Percentiles rank a stretch among this genome's conserved stretches.
Conservation (phyloP, 2,797 vertebrate genomes). For the Falco rusticolus region DNA sequence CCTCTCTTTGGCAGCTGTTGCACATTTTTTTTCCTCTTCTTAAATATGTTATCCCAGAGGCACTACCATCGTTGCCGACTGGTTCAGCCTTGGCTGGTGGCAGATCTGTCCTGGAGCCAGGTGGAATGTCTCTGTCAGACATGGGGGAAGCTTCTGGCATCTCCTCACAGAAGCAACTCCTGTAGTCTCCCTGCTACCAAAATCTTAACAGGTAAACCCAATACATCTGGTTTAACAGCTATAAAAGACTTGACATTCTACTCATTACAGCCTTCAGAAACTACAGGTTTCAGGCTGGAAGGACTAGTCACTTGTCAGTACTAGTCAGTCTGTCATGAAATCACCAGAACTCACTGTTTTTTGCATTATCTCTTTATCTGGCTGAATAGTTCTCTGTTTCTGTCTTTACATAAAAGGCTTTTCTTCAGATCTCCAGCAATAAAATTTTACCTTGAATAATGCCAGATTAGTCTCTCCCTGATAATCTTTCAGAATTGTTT, state of each 20-base stretch:
- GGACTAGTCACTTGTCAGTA: background rate
- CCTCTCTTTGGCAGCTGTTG: too few relatives aligned
- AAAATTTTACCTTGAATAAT: background rate
- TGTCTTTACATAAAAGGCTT: background rate
- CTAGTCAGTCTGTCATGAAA: background rate
- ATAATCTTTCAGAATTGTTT: background rate
- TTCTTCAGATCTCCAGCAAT: background rate
- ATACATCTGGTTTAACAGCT: background rate
- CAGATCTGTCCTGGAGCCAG: too few relatives aligned
- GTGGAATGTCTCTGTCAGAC: too few relatives aligned
- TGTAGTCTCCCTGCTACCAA: background rate
- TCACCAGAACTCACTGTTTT: background rate
- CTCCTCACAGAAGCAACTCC: background rate
- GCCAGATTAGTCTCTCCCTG: background rate
- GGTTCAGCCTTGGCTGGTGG: too few relatives aligned
- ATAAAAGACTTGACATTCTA: background rate
- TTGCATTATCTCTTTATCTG: background rate
- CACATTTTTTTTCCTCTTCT: too few relatives aligned
- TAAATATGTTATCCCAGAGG: too few relatives aligned
- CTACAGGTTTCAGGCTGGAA: background rate
- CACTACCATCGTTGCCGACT: too few relatives aligned
- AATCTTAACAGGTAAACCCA: background rate
- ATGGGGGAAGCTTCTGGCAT: too few relatives aligned
- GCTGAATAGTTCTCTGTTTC: background rate
- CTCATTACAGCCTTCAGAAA: background rate